phyloP scores from a whole-genome alignment of 2,797 vertebrate genomes.

The Podarcis lilfordi region DNA sequence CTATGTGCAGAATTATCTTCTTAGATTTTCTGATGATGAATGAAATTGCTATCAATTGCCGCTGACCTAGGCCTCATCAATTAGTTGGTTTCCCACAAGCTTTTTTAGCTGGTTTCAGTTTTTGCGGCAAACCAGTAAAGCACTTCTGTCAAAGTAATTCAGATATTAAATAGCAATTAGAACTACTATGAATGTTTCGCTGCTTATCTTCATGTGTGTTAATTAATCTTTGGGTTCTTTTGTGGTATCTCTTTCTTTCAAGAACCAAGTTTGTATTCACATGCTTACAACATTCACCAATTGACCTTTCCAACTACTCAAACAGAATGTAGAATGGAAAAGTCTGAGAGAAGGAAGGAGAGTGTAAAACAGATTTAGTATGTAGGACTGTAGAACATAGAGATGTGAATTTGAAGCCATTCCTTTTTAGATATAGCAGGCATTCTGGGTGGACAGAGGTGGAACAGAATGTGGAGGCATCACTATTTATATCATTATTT shows the following conservation, averaged over 20 bases:
- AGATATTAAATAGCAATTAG: slow-evolving; percentile 52
- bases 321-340: slow-evolving; percentile 9
- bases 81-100: slow-evolving; percentile 24
- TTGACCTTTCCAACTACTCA: slow-evolving; percentile 24
- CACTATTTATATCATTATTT: neutral
- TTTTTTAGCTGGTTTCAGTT: neutral
- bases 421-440: neutral
- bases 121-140: slow-evolving; percentile 41
- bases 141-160: slow-evolving; percentile 40
- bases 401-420: neutral
- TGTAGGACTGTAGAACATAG: neutral
- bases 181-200: slow-evolving; percentile 31
- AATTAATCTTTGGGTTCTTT: slow-evolving; percentile 30
- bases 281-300: slow-evolving; percentile 19
- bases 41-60: slow-evolving; percentile 12
- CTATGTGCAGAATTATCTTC: neutral
- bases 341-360: slow-evolving; percentile 12
- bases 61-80: slow-evolving; percentile 13
- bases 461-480: neutral
- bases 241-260: slow-evolving; percentile 37
- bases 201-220: slow-evolving; percentile 38
- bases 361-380: slow-evolving; percentile 7
- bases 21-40: slow-evolving; percentile 25
- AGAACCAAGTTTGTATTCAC: slow-evolving; percentile 30
- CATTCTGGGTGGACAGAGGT: neutral